Percentiles rank a stretch among this genome's conserved stretches.
Conservation (phyloP, 2,113 vertebrate species). For the Mus pahari region DNA sequence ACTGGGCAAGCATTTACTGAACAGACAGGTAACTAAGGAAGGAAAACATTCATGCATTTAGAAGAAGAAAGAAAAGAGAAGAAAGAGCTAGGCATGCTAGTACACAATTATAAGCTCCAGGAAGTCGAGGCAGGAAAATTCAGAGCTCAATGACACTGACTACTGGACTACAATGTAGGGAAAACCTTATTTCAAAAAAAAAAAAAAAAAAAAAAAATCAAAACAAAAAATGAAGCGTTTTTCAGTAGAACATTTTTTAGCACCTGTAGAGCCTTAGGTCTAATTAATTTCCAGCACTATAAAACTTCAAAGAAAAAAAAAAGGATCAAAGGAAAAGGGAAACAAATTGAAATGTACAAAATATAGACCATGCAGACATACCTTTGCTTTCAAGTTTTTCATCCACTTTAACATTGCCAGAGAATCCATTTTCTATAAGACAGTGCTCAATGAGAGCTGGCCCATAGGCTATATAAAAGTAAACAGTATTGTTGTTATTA, state of each 20-base stretch:
- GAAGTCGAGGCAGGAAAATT: background rate
- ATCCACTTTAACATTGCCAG: constrained; percentile 90
- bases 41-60: background rate
- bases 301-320: background rate
- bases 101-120: background rate
- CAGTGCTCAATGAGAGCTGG: constrained; percentile 96
- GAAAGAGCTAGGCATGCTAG: background rate
- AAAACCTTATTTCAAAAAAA: background rate
- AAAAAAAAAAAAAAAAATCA: background rate
- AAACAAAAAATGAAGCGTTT: background rate
- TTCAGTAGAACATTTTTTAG: background rate
- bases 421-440: constrained; percentile 92
- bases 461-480: constrained; percentile 91
- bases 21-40: background rate
- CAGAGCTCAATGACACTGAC: background rate
- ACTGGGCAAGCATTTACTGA: background rate
- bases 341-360: constrained; percentile 40
- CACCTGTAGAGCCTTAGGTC: background rate
- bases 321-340: background rate
- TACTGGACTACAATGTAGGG: background rate
- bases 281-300: background rate
- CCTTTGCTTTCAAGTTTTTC: constrained; percentile 88
- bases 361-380: constrained; percentile 65
- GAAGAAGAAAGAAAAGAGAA: background rate
- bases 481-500: constrained; percentile 45